These are phyloP conservation scores for Bucorvus abyssinicus DNA, from an alignment of 2,797 vertebrate genomes.

Conservation along the genomic window DNA sequence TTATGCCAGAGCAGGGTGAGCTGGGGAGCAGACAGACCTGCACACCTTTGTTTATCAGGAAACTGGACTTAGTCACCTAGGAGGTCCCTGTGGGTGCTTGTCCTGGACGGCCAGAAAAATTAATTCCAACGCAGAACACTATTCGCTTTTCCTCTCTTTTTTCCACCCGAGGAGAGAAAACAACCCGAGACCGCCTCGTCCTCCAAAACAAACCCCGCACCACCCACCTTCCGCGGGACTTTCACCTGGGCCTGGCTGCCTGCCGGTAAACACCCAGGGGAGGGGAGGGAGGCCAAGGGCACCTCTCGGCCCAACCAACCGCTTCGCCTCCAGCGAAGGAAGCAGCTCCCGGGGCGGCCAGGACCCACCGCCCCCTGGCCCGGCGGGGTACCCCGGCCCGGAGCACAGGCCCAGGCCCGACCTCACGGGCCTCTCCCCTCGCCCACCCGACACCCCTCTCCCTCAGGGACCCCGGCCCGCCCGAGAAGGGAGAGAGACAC, in stretches of 20 bases:
- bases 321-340: not conserved
- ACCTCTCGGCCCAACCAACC: not conserved
- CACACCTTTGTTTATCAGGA: not conserved
- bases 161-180: not conserved
- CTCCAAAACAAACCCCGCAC: not conserved
- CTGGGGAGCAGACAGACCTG: not conserved
- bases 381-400: not conserved
- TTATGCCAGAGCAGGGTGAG: not conserved
- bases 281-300: not conserved
- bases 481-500: rapidly evolving
- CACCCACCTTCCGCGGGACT: not conserved
- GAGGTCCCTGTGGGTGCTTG: not conserved
- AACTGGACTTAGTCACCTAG: not conserved
- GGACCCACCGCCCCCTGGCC: not conserved
- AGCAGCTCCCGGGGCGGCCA: not conserved
- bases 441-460: not conserved
- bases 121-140: rapidly evolving
- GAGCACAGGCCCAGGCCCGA: not conserved
- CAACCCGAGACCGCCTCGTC: rapidly evolving
- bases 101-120: not conserved
- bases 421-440: not conserved
- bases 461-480: rapidly evolving
- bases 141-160: rapidly evolving
- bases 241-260: not conserved
- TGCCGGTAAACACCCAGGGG: not conserved